Conservation (phyloP, 92 coral and sea anemone species). For the Porites cylindrica region DNA sequence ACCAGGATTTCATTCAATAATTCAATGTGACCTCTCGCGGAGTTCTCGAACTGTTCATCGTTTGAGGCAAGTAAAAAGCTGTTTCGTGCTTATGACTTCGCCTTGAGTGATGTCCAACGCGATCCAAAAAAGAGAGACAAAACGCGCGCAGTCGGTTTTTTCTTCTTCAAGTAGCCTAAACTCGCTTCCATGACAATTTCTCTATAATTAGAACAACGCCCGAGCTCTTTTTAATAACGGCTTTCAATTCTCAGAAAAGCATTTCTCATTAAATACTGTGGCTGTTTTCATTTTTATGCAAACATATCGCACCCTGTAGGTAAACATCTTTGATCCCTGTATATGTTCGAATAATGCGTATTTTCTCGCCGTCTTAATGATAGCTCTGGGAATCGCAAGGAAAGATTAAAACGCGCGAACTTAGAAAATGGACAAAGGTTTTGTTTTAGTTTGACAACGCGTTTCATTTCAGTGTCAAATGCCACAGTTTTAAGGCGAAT, state of each 20-base stretch:
- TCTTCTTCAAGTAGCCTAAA: background rate
- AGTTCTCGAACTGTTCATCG: background rate
- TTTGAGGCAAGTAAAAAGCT: background rate
- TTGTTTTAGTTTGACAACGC: background rate
- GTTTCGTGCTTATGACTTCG: no score
- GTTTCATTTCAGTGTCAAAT: background rate
- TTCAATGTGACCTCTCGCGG: constrained; percentile 3
- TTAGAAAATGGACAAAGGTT: background rate
- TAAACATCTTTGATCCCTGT: constrained; percentile 52
- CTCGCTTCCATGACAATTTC: constrained; percentile 70
- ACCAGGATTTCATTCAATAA: constrained; percentile 3
- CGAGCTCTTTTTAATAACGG: constrained; percentile 67
- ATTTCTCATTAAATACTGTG: constrained; percentile 73
- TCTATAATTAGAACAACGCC: constrained; percentile 76
- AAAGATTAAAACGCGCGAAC: background rate
- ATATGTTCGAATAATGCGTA: constrained; percentile 11
- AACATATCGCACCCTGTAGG: constrained; percentile 65
- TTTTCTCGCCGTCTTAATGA: constrained; percentile 5
- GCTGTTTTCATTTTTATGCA: constrained; percentile 62
- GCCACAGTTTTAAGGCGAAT: background rate
- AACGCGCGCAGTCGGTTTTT: background rate
- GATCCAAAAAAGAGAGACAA: no score
- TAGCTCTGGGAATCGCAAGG: constrained; percentile 12
- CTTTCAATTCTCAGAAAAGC: constrained; percentile 63
- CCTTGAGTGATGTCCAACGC: no score